Conservation (phyloP, 2,113 vertebrate genomes). For the Riparia riparia region DNA sequence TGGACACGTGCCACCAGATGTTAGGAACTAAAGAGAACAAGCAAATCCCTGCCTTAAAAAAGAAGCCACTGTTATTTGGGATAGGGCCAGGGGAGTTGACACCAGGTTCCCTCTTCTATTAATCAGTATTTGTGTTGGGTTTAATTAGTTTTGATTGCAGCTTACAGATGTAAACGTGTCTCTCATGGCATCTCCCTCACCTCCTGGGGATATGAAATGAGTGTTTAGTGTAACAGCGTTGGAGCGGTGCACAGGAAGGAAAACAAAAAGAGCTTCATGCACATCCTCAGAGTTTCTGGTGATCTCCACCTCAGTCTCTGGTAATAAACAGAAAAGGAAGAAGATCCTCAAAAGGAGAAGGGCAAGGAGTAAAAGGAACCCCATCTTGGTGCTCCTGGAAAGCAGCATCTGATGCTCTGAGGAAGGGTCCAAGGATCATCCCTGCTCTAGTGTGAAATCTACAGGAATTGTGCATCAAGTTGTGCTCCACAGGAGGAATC, state of each 20-base stretch:
- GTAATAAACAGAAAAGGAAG: neutral
- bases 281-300: neutral
- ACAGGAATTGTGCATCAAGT: neutral
- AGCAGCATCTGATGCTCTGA: neutral
- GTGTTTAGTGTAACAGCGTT: neutral
- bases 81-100: neutral
- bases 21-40: neutral
- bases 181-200: constrained; percentile 5
- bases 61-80: neutral
- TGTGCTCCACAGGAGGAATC: neutral
- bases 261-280: neutral
- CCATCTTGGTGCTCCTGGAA: neutral
- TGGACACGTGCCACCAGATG: neutral
- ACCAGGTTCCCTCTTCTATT: neutral
- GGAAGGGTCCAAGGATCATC: neutral
- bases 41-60: neutral
- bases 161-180: constrained; percentile 48
- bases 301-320: neutral
- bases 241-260: neutral
- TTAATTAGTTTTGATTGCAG: constrained; percentile 42
- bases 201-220: neutral
- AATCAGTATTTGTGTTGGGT: constrained; percentile 13
- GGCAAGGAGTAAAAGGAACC: neutral
- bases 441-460: neutral
- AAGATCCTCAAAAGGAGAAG: neutral